These are phyloP conservation scores for Ostrea denselamellosa DNA, from an alignment of 1,140 invertebrate genomes.

Conservation along the genomic window DNA sequence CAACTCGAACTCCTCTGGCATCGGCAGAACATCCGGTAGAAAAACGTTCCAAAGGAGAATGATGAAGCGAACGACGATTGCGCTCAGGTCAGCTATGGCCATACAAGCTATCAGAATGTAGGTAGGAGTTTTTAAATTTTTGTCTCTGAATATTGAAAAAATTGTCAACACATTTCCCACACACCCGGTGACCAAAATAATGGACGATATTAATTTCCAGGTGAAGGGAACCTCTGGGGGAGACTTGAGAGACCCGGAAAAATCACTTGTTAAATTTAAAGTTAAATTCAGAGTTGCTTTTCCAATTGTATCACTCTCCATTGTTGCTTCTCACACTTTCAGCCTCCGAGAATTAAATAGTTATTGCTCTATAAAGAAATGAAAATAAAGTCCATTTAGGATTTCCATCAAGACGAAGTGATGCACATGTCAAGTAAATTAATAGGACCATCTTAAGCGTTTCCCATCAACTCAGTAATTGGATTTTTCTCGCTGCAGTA, in stretches of 20 bases:
- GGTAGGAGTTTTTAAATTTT: slow-evolving; percentile 5
- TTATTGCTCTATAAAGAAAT: slow-evolving; percentile 18
- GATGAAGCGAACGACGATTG: slow-evolving; percentile 4
- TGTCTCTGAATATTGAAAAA: slow-evolving; percentile 13
- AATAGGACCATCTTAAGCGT: slow-evolving; percentile 18
- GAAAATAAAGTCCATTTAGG: slow-evolving; percentile 17
- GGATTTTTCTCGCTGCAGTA: slow-evolving; percentile 31
- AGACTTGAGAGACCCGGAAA: neutral
- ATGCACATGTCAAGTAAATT: slow-evolving; percentile 38
- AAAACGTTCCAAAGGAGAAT: slow-evolving; percentile 7
- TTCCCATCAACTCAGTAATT: slow-evolving; percentile 24
- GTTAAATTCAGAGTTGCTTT: slow-evolving; percentile 7
- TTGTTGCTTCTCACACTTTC: neutral
- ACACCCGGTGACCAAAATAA: slow-evolving; percentile 5
- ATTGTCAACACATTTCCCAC: neutral
- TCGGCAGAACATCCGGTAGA: slow-evolving; percentile 6
- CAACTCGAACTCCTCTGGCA: neutral
- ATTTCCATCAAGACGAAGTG: slow-evolving; percentile 22
- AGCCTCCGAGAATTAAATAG: neutral
- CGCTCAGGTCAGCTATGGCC: neutral
- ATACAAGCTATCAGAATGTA: slow-evolving; percentile 5
- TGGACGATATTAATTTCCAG: slow-evolving; percentile 35
- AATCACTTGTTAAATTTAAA: neutral
- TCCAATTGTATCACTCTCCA: neutral
- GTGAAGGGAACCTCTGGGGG: neutral